phyloP scores from a whole-genome alignment of 2,888 invertebrate genomes.

The Piscicola geometra region DNA sequence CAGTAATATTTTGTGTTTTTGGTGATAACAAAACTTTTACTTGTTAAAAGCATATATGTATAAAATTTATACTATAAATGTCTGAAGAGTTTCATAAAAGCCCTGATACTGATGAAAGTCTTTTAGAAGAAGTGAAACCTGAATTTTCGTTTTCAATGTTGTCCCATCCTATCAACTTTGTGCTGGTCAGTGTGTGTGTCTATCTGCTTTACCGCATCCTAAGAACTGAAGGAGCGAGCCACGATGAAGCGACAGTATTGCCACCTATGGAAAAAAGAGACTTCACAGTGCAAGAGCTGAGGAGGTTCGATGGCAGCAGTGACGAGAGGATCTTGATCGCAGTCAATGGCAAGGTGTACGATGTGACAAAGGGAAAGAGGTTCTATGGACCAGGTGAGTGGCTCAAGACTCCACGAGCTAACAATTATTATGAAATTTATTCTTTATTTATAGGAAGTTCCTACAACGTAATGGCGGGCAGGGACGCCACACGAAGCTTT shows the following conservation, averaged over 20 bases:
- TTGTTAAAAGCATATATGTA: no score
- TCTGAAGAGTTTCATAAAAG: no score
- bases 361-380: constrained; percentile 77
- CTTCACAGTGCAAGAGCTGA: constrained; percentile 80
- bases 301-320: constrained; percentile 74
- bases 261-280: constrained; percentile 79
- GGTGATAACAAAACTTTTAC: no score
- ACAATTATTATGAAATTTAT: not conserved
- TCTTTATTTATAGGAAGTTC: constrained; percentile 70
- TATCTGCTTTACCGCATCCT: constrained; percentile 72
- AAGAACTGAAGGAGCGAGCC: constrained; percentile 40
- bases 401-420: not conserved
- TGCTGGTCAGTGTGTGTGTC: constrained; percentile 66
- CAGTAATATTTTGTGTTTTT: no score
- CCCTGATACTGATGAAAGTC: no score
- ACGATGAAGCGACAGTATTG: constrained; percentile 62
- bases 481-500: constrained; percentile 87
- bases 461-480: constrained; percentile 87
- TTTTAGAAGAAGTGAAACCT: not conserved
- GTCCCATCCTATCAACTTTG: constrained; percentile 67
- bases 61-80: no score
- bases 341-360: constrained; percentile 89
- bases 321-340: constrained; percentile 79
- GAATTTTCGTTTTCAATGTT: constrained; percentile 29
- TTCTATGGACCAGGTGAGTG: constrained; percentile 87